Conservation (phyloP, 2,888 invertebrate genomes). For the Habroteleia sp. region DNA sequence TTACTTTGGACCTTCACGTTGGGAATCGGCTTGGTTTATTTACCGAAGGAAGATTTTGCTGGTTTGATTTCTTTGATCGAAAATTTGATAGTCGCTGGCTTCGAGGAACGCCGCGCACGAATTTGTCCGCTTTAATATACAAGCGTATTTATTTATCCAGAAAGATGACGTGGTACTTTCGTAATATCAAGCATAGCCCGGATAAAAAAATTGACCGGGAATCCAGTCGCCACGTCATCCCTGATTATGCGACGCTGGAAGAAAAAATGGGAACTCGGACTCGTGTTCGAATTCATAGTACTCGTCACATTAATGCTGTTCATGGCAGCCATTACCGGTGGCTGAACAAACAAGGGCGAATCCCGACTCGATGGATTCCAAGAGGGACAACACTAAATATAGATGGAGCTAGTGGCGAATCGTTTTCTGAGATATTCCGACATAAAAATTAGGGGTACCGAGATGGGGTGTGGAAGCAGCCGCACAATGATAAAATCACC, state of each 20-base stretch:
- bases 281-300: constrained; percentile 73
- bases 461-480: constrained; percentile 33
- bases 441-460: constrained; percentile 59
- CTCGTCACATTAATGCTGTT: constrained; percentile 74
- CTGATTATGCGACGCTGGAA: constrained; percentile 38
- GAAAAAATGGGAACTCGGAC: constrained; percentile 40
- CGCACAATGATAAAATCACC: constrained; percentile 63
- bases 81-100: background rate
- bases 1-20: constrained; percentile 67
- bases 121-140: constrained; percentile 16
- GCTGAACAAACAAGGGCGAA: constrained; percentile 72
- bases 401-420: constrained; percentile 54
- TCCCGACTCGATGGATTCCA: constrained; percentile 17
- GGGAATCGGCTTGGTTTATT: constrained; percentile 65
- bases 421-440: constrained; percentile 59
- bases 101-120: background rate
- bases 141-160: constrained; percentile 11
- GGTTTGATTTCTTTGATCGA: background rate
- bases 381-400: constrained; percentile 19
- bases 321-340: constrained; percentile 76
- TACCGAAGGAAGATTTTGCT: constrained; percentile 26
- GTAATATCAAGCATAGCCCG: constrained; percentile 10
- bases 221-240: constrained; percentile 45
- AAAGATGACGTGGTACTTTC: constrained; percentile 33
- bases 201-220: constrained; percentile 41